Conservation (phyloP, 2,888 invertebrate species). For the Taphrorychus bicolor region DNA sequence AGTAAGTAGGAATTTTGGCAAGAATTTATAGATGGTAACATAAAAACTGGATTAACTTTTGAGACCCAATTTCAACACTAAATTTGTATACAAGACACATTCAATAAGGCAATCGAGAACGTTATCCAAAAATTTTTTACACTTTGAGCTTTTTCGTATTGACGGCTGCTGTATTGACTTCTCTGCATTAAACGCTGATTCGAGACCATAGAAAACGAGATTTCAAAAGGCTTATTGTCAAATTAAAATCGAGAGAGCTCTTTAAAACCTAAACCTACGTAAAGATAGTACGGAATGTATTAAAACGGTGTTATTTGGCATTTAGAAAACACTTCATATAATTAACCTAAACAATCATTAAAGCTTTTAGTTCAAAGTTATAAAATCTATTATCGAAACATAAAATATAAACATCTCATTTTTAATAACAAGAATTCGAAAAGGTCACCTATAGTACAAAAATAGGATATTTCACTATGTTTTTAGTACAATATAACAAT, state of each 20-base stretch:
- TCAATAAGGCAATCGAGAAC: conserved; percentile 43
- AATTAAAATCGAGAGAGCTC: background rate
- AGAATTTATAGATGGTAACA: background rate
- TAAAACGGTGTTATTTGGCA: conserved; percentile 63
- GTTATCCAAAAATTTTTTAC: conserved; percentile 41
- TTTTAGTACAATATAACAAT: conserved; percentile 26
- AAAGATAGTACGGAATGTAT: conserved; percentile 61
- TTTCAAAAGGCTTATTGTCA: background rate
- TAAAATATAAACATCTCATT: conserved; percentile 52
- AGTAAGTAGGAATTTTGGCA: conserved; percentile 8
- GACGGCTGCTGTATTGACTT: conserved; percentile 26
- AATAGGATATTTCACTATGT: conserved; percentile 52
- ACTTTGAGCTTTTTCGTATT: conserved; percentile 28
- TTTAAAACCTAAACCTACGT: conserved; percentile 42
- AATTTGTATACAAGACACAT: conserved; percentile 38
- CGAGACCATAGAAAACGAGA: background rate
- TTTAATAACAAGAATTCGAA: conserved; percentile 47
- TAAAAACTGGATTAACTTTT: background rate
- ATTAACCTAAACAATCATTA: conserved; percentile 55
- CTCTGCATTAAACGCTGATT: no score
- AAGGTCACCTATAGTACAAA: conserved; percentile 54
- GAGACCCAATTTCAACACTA: conserved; percentile 1
- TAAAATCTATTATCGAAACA: conserved; percentile 48
- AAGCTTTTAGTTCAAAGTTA: conserved; percentile 58
- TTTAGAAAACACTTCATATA: conserved; percentile 46